Evolutionary conservation across 1,140 invertebrate species (phyloP).

Genomic region (Heliothis virescens): DNA sequence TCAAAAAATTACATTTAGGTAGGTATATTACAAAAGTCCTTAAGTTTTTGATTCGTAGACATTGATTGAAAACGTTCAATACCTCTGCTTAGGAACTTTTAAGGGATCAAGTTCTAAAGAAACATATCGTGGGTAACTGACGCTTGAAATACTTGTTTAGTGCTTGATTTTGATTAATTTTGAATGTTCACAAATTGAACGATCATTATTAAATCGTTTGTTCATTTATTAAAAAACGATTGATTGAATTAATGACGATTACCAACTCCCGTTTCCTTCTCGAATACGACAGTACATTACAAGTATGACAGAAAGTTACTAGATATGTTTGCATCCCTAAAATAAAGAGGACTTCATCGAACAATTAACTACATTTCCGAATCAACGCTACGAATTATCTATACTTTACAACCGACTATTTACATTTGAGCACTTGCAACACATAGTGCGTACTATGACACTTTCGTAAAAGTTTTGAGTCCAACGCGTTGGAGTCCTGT

Average conservation of each 20-base stretch:
- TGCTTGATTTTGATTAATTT: background rate
- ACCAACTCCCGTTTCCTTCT: no score
- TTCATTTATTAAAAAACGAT: no score
- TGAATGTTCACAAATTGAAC: background rate
- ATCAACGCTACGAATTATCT: slow-evolving; percentile 35
- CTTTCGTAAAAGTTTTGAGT: slow-evolving; percentile 83
- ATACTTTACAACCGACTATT: slow-evolving; percentile 62
- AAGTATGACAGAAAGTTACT: slow-evolving; percentile 8
- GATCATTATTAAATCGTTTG: no score
- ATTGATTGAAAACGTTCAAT: slow-evolving; percentile 50
- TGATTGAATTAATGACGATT: no score
- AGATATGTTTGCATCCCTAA: slow-evolving; percentile 27
- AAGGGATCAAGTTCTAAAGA: slow-evolving; percentile 23
- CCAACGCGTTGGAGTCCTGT: slow-evolving; percentile 51
- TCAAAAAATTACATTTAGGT: slow-evolving; percentile 25
- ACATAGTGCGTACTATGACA: slow-evolving; percentile 84
- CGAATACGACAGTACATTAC: background rate
- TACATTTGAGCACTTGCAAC: slow-evolving; percentile 81
- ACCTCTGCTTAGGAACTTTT: slow-evolving; percentile 49
- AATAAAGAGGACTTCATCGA: slow-evolving; percentile 30
- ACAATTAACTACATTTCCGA: slow-evolving; percentile 37
- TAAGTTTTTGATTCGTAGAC: slow-evolving; percentile 15
- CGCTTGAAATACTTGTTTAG: background rate
- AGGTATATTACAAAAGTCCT: slow-evolving; percentile 34
- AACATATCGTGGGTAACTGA: slow-evolving; percentile 22